Evolutionary conservation across 2,888 invertebrate species (phyloP), one percentile per base, ranked within the genome.

Genomic region (Neria commutata): DNA sequence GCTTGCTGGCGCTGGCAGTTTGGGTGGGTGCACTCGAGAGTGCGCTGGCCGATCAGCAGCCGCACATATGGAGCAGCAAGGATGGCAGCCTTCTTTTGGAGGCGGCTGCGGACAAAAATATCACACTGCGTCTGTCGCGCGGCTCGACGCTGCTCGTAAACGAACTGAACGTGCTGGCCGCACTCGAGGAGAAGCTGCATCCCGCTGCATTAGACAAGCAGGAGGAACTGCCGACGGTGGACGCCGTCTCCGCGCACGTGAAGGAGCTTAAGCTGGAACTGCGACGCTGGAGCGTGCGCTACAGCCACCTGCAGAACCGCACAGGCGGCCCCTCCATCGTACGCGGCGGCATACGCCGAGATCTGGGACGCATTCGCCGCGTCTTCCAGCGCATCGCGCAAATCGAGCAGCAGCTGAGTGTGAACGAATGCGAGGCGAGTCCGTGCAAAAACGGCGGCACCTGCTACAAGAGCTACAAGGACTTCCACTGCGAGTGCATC

Each of bases 391-490:
- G 63, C 1, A 29, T 76, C 5, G n/a, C 11, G 0, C 54, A 29
- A 0, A 54, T 77, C 1, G 62, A 67, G 16, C 26, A 3, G 0
- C 67, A 63, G 16, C 49, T 77, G 10, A 53, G 24, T 4, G 61
- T 52, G 17, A 61, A 77, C 19, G 71, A 74, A 24, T 80, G 76
- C 54, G n/a, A 26, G 3, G 62, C 64, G 49, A 85, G 85, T 71
- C 94, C 94, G 1, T 95, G 95, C 75, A 83, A 86, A 72, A 90
- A 95, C 77, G 94, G 94, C 5, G 95, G 92, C 16, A 89, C 87
- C 1, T 96, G 95, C 73, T 84, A 88, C 46, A 91, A 92, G 75
- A 77, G 87, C 54, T 89, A 86, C 69, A 88, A 88, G 56, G 86
- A 86, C 6, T 93, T 87, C 76, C 83, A 88, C 54, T 96, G 95